Percentiles rank a stretch among this genome's conserved stretches.
Conservation (phyloP, 2,797 vertebrate genomes). For the Eurystomus glaucurus region DNA sequence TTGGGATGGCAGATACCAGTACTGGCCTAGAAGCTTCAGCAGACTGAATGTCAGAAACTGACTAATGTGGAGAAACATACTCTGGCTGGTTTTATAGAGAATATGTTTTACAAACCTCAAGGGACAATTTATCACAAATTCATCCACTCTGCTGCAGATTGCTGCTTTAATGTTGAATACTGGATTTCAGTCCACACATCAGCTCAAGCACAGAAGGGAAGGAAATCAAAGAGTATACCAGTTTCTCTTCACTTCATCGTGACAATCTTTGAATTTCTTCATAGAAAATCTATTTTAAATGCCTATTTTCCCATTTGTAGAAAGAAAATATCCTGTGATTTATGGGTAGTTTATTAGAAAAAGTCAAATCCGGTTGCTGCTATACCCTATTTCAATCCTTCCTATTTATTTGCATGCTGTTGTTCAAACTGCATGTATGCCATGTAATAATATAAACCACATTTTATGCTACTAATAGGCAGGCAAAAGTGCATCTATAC, state of each 20-base stretch:
- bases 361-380: not conserved
- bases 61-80: constrained; percentile 83
- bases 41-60: constrained; percentile 82
- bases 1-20: constrained; percentile 77
- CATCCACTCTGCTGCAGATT: constrained; percentile 86
- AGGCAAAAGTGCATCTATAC: not conserved
- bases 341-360: constrained; percentile 54
- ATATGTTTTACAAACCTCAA: constrained; percentile 88
- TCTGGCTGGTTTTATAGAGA: constrained; percentile 84
- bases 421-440: not conserved
- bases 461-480: not conserved
- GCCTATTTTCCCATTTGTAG: constrained; percentile 6
- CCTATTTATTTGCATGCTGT: not conserved
- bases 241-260: constrained; percentile 3
- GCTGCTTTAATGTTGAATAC: constrained; percentile 82
- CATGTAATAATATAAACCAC: not conserved
- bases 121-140: constrained; percentile 91
- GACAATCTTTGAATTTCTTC: constrained; percentile 50
- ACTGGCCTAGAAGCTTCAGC: constrained; percentile 80
- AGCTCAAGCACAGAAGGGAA: constrained; percentile 7
- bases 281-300: constrained; percentile 55
- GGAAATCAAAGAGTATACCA: constrained; percentile 27
- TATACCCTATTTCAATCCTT: not conserved
- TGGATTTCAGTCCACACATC: constrained; percentile 79
- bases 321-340: constrained; percentile 43